phyloP scores from a whole-genome alignment of 2,888 invertebrate species.

The Spodoptera littoralis region DNA sequence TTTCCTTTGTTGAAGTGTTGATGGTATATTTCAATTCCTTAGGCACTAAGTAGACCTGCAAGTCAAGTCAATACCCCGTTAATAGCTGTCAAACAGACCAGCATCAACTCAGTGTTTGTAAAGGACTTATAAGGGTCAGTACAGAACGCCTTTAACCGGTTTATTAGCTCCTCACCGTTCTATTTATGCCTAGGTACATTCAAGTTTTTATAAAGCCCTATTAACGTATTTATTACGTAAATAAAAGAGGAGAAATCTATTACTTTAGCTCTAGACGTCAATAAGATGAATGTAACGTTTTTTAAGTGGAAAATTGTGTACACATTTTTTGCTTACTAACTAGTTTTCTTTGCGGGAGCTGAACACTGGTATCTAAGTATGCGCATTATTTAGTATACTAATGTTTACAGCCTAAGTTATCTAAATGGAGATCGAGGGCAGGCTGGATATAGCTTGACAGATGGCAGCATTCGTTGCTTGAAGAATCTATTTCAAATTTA shows the following conservation, averaged over 20 bases:
- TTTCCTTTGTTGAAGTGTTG: too few relatives aligned
- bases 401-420: conserved; percentile 22
- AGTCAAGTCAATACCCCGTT: conserved; percentile 27
- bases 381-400: conserved; percentile 29
- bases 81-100: conserved; percentile 19
- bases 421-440: conserved; percentile 23
- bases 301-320: conserved; percentile 24
- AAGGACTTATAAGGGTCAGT: conserved; percentile 31
- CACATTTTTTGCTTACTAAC: conserved; percentile 32
- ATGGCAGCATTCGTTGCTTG: neutral
- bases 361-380: conserved; percentile 24
- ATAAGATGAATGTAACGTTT: conserved; percentile 32
- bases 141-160: conserved; percentile 22
- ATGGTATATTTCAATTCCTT: conserved; percentile 11
- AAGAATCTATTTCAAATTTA: conserved; percentile 2
- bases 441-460: conserved; percentile 4
- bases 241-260: conserved; percentile 15
- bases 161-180: conserved; percentile 9
- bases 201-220: conserved; percentile 10
- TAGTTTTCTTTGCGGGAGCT: conserved; percentile 14
- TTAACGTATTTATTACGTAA: conserved; percentile 9
- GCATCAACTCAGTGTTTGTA: conserved; percentile 30
- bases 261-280: conserved; percentile 20
- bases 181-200: conserved; percentile 10
- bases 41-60: conserved; percentile 7